Conservation (phyloP, 2,888 invertebrate genomes). For the Drosophila cognata region DNA sequence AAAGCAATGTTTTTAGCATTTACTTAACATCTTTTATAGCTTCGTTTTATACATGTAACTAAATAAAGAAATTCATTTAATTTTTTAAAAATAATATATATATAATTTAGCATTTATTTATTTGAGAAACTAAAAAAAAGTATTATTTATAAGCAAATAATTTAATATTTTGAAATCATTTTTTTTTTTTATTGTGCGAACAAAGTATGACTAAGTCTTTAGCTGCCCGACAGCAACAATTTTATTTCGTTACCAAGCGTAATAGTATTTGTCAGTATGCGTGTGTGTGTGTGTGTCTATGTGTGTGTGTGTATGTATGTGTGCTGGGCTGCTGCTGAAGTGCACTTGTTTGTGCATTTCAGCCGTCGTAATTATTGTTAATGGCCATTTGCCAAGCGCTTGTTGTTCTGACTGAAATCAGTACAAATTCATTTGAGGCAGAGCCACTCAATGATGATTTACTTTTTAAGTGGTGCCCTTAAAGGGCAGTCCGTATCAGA, state of each 20-base stretch:
- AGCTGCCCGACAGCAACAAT: not conserved
- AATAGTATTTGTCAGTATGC: slow-evolving; percentile 8
- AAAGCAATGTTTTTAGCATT: not conserved
- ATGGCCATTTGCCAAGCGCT: slow-evolving; percentile 69
- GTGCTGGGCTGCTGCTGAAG: slow-evolving; percentile 51
- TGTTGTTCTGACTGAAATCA: slow-evolving; percentile 46
- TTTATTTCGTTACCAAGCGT: slow-evolving; percentile 14
- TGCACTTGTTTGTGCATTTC: slow-evolving; percentile 75
- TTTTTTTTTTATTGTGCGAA: not conserved
- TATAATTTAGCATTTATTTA: not conserved
- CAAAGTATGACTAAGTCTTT: slow-evolving; percentile 5
- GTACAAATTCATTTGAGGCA: slow-evolving; percentile 38
- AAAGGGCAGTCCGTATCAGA: slow-evolving; percentile 1
- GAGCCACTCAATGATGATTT: slow-evolving; percentile 51
- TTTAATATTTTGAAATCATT: not conserved
- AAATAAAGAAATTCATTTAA: no score
- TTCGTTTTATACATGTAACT: no score
- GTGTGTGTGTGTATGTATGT: slow-evolving; percentile 15
- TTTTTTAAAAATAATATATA: not conserved
- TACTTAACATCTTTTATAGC: no score
- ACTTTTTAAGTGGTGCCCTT: slow-evolving; percentile 27
- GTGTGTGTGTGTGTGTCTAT: not conserved
- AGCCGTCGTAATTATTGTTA: slow-evolving; percentile 80
- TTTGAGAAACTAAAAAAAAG: not conserved
- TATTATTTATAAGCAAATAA: not conserved